Evolutionary conservation across 1,140 invertebrate genomes (phyloP).

Genomic region (Pseudomyrmex gracilis): DNA sequence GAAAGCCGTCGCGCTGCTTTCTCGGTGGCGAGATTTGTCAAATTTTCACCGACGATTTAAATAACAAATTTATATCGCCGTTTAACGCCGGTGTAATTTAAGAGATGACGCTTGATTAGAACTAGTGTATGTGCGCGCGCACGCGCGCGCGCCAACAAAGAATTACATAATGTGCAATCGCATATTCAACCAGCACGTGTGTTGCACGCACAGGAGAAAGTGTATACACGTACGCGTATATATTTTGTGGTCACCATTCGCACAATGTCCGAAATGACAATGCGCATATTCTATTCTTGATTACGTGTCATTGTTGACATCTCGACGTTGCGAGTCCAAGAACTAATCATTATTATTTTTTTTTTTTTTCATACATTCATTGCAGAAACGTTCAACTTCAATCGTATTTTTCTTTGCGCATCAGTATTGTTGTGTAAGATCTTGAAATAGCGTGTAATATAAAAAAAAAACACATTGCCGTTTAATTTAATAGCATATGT

Average conservation of each 20-base stretch:
- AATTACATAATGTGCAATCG: slow-evolving; percentile 74
- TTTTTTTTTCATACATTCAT: slow-evolving; percentile 12
- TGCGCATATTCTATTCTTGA: background rate
- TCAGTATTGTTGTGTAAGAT: background rate
- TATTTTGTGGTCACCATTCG: background rate
- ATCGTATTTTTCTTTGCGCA: background rate
- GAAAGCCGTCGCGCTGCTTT: slow-evolving; percentile 42
- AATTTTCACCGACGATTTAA: slow-evolving; percentile 25
- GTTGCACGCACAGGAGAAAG: slow-evolving; percentile 62
- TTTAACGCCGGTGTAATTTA: slow-evolving; percentile 50
- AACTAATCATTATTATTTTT: background rate
- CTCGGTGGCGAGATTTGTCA: slow-evolving; percentile 3
- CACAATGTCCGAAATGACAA: slow-evolving; percentile 27
- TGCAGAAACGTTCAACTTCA: background rate
- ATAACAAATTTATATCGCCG: background rate
- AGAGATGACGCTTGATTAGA: background rate
- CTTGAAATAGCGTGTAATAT: too few relatives aligned
- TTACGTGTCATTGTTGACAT: background rate
- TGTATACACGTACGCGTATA: slow-evolving; percentile 21
- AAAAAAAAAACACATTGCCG: too few relatives aligned
- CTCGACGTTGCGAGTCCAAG: background rate
- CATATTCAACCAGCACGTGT: slow-evolving; percentile 73
- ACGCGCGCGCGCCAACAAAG: slow-evolving; percentile 75
- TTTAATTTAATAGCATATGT: too few relatives aligned
- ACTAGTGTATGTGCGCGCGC: too few relatives aligned